Evolutionary conservation across 2,797 vertebrate species (phyloP).

Genomic region (Enteromius treurensis): DNA sequence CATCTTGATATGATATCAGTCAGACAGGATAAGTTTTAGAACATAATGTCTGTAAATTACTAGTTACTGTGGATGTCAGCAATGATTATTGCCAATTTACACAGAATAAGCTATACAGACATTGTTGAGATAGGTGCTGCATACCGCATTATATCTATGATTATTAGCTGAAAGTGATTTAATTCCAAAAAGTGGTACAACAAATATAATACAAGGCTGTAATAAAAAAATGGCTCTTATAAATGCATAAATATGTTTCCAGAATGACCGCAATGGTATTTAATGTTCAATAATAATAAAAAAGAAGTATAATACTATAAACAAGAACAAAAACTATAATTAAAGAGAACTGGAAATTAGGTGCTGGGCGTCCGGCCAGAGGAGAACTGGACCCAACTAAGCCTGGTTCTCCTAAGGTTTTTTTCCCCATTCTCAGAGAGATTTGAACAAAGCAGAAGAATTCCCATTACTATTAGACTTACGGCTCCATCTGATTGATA

Average conservation of each 20-base stretch:
- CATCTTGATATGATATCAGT: background rate
- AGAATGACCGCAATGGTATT: background rate
- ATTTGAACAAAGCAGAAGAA: no score
- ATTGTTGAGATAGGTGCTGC: background rate
- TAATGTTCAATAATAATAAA: background rate
- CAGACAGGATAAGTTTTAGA: background rate
- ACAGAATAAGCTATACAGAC: background rate
- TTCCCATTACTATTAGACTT: no score
- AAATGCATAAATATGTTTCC: background rate
- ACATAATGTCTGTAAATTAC: background rate
- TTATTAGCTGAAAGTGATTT: background rate
- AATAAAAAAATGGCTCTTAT: background rate
- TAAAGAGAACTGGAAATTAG: no score
- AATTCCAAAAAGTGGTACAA: background rate
- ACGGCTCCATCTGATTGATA: no score
- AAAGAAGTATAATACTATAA: no score
- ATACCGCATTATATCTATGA: background rate
- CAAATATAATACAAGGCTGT: background rate
- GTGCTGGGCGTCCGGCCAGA: no score
- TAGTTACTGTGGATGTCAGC: background rate
- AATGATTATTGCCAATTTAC: background rate
- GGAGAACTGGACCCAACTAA: no score
- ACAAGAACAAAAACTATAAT: no score
- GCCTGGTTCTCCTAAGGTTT: no score
- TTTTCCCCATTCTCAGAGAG: no score